Evolutionary conservation across 1,140 invertebrate genomes (phyloP).

Genomic region (Drosophila nikananu): DNA sequence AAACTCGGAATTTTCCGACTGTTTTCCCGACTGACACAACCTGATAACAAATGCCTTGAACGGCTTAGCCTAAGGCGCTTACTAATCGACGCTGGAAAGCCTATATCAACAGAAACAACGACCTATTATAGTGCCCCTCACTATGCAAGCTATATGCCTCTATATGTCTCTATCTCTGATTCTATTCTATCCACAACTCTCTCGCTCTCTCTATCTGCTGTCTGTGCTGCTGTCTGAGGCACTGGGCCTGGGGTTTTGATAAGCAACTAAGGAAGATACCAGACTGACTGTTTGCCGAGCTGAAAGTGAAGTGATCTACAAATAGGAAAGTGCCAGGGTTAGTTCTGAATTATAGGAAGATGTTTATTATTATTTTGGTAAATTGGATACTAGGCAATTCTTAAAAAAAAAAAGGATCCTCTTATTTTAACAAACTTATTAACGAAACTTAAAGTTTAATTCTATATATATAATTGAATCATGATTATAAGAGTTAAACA

Average conservation of each 20-base stretch:
- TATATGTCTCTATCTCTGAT: slow-evolving; percentile 5
- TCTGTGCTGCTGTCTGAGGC: slow-evolving; percentile 20
- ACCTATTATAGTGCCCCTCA: slow-evolving; percentile 53
- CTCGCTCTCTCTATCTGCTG: neutral
- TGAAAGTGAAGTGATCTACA: slow-evolving; percentile 74
- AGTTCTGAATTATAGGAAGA: neutral
- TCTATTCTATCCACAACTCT: neutral
- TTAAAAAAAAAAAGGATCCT: too few relatives aligned
- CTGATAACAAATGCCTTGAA: slow-evolving; percentile 55
- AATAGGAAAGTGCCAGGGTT: slow-evolving; percentile 21
- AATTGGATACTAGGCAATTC: too few relatives aligned
- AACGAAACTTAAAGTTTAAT: too few relatives aligned
- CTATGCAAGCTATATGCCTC: slow-evolving; percentile 8
- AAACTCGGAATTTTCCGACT: slow-evolving; percentile 25
- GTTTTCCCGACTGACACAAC: neutral
- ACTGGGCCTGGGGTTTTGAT: slow-evolving; percentile 55
- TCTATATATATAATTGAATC: too few relatives aligned
- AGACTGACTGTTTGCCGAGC: slow-evolving; percentile 53
- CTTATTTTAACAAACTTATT: too few relatives aligned
- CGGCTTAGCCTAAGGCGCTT: slow-evolving; percentile 55
- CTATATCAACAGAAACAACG: slow-evolving; percentile 52
- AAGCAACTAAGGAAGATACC: slow-evolving; percentile 50
- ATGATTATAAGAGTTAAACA: too few relatives aligned
- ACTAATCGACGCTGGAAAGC: slow-evolving; percentile 25
- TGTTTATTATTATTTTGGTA: neutral